phyloP scores from a whole-genome alignment of 2,113 vertebrate genomes.

The Anarrhichthys ocellatus region DNA sequence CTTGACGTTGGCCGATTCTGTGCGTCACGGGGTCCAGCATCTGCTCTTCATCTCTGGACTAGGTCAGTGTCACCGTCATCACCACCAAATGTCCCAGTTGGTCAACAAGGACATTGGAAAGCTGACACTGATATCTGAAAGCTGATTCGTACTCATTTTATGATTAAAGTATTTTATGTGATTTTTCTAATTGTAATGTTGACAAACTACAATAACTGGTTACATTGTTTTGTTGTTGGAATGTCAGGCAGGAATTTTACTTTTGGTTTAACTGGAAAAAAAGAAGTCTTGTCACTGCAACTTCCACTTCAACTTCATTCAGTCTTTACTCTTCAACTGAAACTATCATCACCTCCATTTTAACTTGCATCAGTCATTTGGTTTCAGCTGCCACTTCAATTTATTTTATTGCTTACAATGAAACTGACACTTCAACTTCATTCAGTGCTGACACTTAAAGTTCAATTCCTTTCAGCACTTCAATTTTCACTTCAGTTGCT shows the following conservation, averaged over 20 bases:
- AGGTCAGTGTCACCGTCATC: slow-evolving; percentile 80
- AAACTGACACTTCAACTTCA: not conserved
- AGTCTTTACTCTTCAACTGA: not conserved
- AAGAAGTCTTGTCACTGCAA: not conserved
- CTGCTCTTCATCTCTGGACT: slow-evolving; percentile 94
- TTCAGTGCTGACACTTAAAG: not conserved
- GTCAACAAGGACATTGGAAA: not conserved
- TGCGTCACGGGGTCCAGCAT: slow-evolving; percentile 89
- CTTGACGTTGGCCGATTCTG: slow-evolving; percentile 88
- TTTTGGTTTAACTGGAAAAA: not conserved
- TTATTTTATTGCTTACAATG: too few relatives aligned
- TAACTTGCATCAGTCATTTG: not conserved
- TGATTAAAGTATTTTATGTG: not conserved
- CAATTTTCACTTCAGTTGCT: not conserved
- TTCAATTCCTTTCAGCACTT: not conserved
- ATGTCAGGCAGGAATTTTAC: not conserved
- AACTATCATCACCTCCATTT: not conserved
- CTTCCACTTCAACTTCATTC: not conserved
- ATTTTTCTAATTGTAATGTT: not conserved
- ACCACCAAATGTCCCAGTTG: not conserved
- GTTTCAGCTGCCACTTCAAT: not conserved
- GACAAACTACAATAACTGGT: not conserved
- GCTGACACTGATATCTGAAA: not conserved
- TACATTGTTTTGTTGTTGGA: not conserved
- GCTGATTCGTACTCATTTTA: too few relatives aligned